phyloP scores from a whole-genome alignment of 2,113 vertebrate species.

The Coryphaenoides rupestris region DNA sequence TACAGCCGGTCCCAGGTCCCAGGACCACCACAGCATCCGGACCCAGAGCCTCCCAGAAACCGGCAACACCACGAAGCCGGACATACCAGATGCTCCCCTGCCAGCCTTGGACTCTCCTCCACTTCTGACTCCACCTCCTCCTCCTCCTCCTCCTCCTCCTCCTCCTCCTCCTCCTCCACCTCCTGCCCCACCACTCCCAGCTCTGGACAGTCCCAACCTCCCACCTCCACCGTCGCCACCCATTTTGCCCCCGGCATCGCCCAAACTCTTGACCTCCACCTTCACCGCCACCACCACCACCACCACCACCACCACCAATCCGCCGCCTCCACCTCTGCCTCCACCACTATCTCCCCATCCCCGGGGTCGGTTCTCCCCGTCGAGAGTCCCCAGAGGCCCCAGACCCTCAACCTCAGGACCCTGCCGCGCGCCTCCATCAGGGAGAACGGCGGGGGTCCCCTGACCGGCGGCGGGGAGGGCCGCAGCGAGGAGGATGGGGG shows the following conservation, averaged over 20 bases:
- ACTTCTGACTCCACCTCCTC: constrained; percentile 33
- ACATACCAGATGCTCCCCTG: constrained; percentile 15
- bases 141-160: constrained; percentile 21
- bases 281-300: background rate
- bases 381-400: constrained; percentile 58
- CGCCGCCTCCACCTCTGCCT: background rate
- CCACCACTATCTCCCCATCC: background rate
- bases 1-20: constrained; percentile 6
- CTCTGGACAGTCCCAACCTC: constrained; percentile 6
- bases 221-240: background rate
- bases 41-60: constrained; percentile 18
- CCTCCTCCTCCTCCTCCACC: constrained; percentile 23
- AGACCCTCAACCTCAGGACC: constrained; percentile 62
- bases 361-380: background rate
- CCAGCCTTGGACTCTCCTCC: constrained; percentile 20
- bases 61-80: constrained; percentile 24
- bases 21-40: background rate
- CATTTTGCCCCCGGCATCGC: background rate
- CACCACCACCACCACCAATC: constrained; percentile 16
- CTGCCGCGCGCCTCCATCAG: constrained; percentile 48
- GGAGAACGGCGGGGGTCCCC: constrained; percentile 61
- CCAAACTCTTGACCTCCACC: constrained; percentile 33
- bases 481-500: constrained; percentile 68
- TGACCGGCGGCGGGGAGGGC: constrained; percentile 30
- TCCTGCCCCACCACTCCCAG: constrained; percentile 28